phyloP scores from a whole-genome alignment of 2,797 vertebrate genomes.

The Monodelphis domestica region DNA sequence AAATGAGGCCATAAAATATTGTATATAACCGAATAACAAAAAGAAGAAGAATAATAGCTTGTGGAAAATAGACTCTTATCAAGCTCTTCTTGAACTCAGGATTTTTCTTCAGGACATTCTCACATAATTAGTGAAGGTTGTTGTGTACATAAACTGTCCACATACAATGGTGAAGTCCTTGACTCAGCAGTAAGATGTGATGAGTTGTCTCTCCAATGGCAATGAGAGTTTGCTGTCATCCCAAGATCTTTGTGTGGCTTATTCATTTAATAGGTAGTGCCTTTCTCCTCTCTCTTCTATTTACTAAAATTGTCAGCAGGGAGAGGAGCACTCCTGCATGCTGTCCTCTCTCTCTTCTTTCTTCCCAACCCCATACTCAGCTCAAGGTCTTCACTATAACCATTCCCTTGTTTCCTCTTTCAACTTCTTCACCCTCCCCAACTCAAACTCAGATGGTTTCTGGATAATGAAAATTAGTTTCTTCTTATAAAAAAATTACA shows the following conservation, averaged over 20 bases:
- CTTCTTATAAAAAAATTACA: background rate
- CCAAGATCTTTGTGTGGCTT: background rate
- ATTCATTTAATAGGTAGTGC: background rate
- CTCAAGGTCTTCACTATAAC: background rate
- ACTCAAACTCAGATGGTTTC: background rate
- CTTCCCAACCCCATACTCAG: background rate
- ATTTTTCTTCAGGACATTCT: background rate
- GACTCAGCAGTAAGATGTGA: background rate
- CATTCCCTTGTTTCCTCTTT: background rate
- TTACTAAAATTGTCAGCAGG: background rate
- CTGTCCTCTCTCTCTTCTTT: background rate
- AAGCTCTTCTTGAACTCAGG: background rate
- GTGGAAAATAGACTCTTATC: background rate
- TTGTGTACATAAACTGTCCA: background rate
- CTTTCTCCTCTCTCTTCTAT: background rate
- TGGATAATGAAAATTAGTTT: no score
- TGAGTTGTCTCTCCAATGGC: background rate
- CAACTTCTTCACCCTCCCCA: background rate
- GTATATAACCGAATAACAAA: no score
- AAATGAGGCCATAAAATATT: no score
- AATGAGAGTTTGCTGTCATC: background rate
- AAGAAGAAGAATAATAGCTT: no score
- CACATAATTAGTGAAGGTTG: background rate
- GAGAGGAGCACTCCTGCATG: background rate
- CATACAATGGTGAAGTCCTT: background rate